Evolutionary conservation across 1,140 invertebrate genomes (phyloP), one percentile per base, ranked within the genome.

Genomic region (Tetragonula clypearis): DNA sequence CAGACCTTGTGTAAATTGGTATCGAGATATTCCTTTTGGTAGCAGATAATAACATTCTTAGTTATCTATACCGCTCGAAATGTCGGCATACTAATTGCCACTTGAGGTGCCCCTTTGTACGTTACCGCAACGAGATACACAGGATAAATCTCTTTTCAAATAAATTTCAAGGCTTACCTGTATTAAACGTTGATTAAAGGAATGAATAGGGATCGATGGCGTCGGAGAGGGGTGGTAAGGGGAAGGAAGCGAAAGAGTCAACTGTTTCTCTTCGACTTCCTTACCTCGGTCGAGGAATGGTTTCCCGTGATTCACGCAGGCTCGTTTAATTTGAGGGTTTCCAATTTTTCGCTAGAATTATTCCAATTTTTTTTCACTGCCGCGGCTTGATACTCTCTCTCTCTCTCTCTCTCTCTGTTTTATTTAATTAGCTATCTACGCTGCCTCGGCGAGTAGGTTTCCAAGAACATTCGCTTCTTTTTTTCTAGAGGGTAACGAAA

Each of bases 81-180:
- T 71, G 66, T 53, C 80, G 55, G 60, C 79, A 77, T 88, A 88
- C 78, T 88, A 88, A 88, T 88, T 88, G 87, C 82, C 87, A 88
- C 83, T 88, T 62, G 30, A 35, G 26, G 35, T 49, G 23, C 23
- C 60, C 74, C 74, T 84, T 84, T 84, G 76, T 79, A 1, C 56
- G 65, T 72, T 56, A 35, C 56, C 72, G 26, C 71, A 35, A 19
- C 15, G 26, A 55, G 14, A 19, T 60, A 75, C 69, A 35, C 71
- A 30, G 60, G 19, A 55, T 53, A 74, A 62, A 56, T 66, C 73
- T 19, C 73, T 21, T 21, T 41, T 77, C 65, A 49, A 83, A 77
- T 77, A 77, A 77, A 77, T 69, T 69, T 65, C 49, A 19, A 58
- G 53, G 26, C n/a, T 77, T 17, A 49, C 30, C 23, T 69, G 65